These are phyloP conservation scores for Erpornis zantholeuca DNA, from an alignment of 2,113 vertebrate genomes.

Conservation along the genomic window DNA sequence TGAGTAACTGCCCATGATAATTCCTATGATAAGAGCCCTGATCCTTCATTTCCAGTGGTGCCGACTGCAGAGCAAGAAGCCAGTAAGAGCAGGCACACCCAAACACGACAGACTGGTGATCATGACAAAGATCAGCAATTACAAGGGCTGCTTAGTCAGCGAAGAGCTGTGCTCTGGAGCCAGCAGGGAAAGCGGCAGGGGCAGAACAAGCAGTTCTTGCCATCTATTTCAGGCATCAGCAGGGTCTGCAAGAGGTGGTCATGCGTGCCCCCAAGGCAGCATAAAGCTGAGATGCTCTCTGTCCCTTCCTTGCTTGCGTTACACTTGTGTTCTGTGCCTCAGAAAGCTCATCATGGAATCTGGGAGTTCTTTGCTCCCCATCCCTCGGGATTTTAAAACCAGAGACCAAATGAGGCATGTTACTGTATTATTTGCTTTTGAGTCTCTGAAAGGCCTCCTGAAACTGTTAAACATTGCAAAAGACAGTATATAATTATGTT, in stretches of 20 bases:
- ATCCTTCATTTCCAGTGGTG: not conserved
- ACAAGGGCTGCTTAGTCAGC: not conserved
- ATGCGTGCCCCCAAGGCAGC: not conserved
- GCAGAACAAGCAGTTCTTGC: not conserved
- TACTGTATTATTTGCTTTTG: not conserved
- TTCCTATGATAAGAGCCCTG: not conserved
- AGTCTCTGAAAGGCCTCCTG: not conserved
- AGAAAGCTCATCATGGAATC: not conserved
- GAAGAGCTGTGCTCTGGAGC: not conserved
- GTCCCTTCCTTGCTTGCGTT: not conserved
- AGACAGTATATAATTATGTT: not conserved
- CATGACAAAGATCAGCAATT: not conserved
- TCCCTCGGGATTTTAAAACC: not conserved
- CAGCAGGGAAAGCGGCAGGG: not conserved
- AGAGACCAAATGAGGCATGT: not conserved
- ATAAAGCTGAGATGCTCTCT: not conserved
- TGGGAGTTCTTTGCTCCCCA: not conserved
- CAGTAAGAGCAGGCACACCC: not conserved
- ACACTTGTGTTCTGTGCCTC: not conserved
- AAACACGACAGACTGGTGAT: not conserved
- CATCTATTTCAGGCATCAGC: not conserved
- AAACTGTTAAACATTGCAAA: not conserved
- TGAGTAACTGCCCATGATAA: not conserved
- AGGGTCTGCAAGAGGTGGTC: not conserved
- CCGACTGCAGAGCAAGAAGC: not conserved